Base-by-base conservation (phyloP, 2,888 invertebrate genomes). In the Agrochola lota region DNA sequence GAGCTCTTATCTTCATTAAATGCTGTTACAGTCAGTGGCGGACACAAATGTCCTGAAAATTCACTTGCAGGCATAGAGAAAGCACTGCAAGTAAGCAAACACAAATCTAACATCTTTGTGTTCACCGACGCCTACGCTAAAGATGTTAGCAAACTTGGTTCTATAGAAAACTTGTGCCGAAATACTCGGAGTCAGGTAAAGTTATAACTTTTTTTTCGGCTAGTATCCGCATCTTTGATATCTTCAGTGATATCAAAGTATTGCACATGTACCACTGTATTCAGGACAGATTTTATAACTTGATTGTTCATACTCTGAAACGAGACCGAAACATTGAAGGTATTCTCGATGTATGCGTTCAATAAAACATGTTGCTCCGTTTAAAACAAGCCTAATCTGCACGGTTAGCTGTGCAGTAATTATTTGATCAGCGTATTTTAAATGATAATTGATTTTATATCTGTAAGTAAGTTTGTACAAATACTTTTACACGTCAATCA, bases 91-190 rank as follows among this genome's bases (percentile, higher is more conserved):
- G 85, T 89, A 0, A 95, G 95, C 82, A 86, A 90, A 17, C 87
- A 87, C 0, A 86, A 87, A 5, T 95, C 95, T 0, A 86, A 88
- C 2, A 91, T 95, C 1, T 94, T 93, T 70, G 88, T 95, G 0
- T 94, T 95, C 72, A 95, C 95, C 0, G 95, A 95, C 70, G 95
- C 95, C 0, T 92, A 89, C 67, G 88, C 95, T 0, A 93, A 93
- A 23, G 93, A 93, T 71, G 80, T 78, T 40, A 35, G 85, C 43
- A 90, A 86, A 71, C 76, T 91, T 5, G 35, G 35, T 3, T 76
- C 84, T 2, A 84, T 93, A 15, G 77, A 90, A 73, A 78, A 78
- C 9, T 78, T 93, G 35, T 93, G 93, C 64, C 86, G 63, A 30
- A 90, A 80, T 55, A 89, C 88, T 5, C 84, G 85, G 23, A 93